Conservation (phyloP, 2,888 invertebrate species). For the Lissonota sp. region DNA sequence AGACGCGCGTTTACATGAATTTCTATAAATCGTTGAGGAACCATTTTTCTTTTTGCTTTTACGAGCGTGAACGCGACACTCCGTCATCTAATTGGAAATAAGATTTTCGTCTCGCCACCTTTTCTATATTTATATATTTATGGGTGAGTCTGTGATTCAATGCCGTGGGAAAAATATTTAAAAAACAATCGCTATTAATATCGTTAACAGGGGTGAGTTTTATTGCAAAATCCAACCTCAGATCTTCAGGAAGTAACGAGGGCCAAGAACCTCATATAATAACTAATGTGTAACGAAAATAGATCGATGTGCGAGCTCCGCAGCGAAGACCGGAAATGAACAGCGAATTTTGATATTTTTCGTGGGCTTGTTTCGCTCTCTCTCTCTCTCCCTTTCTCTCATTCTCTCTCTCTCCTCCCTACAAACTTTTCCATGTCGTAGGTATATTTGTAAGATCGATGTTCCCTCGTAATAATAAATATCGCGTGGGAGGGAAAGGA, state of each 20-base stretch:
- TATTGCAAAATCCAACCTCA: constrained; percentile 46
- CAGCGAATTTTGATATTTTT: constrained; percentile 45
- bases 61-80: constrained; percentile 47
- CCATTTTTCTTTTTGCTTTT: constrained; percentile 43
- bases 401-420: too few relatives aligned
- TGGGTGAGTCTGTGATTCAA: not conserved
- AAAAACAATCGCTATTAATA: constrained; percentile 18
- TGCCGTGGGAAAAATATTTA: constrained; percentile 25
- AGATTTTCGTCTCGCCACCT: constrained; percentile 42
- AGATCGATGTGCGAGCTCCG: constrained; percentile 27
- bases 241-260: constrained; percentile 37
- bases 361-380: constrained; percentile 36
- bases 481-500: constrained; percentile 18
- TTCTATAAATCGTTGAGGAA: constrained; percentile 36
- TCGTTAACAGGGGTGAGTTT: constrained; percentile 3
- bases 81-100: constrained; percentile 52
- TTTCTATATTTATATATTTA: constrained; percentile 2
- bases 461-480: constrained; percentile 15
- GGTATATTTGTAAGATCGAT: not conserved
- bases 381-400: not conserved
- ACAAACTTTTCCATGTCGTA: not conserved
- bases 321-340: constrained; percentile 40
- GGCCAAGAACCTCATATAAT: constrained; percentile 12
- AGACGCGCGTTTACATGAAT: constrained; percentile 17
- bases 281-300: constrained; percentile 35